Evolutionary conservation across 2,888 invertebrate species (phyloP), one percentile per base, ranked within the genome.

Genomic region (Willowsia nigromaculata): DNA sequence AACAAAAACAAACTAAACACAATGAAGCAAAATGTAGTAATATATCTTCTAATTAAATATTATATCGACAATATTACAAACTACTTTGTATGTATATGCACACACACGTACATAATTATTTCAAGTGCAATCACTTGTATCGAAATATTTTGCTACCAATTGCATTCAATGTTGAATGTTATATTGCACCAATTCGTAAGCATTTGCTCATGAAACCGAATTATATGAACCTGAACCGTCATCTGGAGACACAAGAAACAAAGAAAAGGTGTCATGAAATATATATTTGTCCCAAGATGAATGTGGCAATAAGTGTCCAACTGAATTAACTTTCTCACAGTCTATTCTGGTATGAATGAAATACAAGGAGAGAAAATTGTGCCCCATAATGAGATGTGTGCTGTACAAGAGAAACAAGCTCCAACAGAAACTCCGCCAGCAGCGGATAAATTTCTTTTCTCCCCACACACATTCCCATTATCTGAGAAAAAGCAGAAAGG

Each of bases 221-320:
- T 47, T 15, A 2, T 2, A 7, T 15, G 2, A 15, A 2, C 47
- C 2, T 2, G 13, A 13, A 15, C 25, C 15, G 27, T 43, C 22
- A 33, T 30, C 33, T 65, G 0, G 59, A 9, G 18, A n/a, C 59
- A 30, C 15, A 25, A n/a, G 6, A 2, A 18, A 88, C 88, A 91
- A 53, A 78, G 53, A 84, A 89, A 90, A 90, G 91, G 91, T 91
- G 92, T 91, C 91, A 88, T 59, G 81, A 90, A 90, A 86, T 86
- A 91, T n/a, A n/a, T 91, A 91, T 92, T 91, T 91, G 91, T 91
- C 91, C 91, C 90, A 50, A 90, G 86, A 91, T 88, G 90, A 91
- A 92, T 91, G 91, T 71, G 91, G 87, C 91, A 92, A 92, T 91
- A 91, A 92, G 92, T 92, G 92, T 92, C 91, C 88, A 88, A 87